A percentile compares a stretch with the other conserved stretches of the same genome.
These are phyloP conservation scores for Percopsis omiscomaycus DNA, from an alignment of 2,797 vertebrate genomes.

Conservation along the genomic window DNA sequence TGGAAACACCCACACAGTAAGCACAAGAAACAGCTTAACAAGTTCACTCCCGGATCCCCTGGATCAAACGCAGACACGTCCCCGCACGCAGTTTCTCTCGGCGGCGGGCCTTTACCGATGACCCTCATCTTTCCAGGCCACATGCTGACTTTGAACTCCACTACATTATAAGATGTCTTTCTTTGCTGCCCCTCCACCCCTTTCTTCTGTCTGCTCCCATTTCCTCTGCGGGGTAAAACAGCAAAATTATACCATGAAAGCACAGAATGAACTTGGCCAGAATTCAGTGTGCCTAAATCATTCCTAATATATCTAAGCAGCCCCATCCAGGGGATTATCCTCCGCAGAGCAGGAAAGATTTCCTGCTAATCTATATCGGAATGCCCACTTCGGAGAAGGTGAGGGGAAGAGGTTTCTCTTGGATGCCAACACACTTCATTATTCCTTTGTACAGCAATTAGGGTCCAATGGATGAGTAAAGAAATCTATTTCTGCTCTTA, in stretches of 20 bases:
- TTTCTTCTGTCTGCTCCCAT: constrained; percentile 51
- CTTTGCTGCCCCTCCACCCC: constrained; percentile 9
- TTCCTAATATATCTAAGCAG: constrained; percentile 62
- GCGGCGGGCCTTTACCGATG: constrained; percentile 42
- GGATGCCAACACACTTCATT: constrained; percentile 54
- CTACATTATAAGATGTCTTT: constrained; percentile 36
- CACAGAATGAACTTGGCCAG: constrained; percentile 61
- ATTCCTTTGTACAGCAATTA: constrained; percentile 63
- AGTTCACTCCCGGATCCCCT: constrained; percentile 50
- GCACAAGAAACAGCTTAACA: constrained; percentile 42
- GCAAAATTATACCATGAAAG: constrained; percentile 68
- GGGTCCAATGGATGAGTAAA: constrained; percentile 28
- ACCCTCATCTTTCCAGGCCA: constrained; percentile 60
- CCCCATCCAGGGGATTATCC: constrained; percentile 75
- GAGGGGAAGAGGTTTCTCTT: constrained; percentile 68
- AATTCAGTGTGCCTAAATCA: constrained; percentile 71
- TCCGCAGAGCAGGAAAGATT: constrained; percentile 78
- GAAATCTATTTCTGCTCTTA: constrained; percentile 34
- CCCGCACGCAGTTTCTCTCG: constrained; percentile 28
- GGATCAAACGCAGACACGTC: constrained; percentile 21
- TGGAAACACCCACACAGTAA: constrained; percentile 59
- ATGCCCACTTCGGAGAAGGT: constrained; percentile 74
- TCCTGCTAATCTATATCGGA: constrained; percentile 78
- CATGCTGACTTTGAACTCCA: constrained; percentile 67
- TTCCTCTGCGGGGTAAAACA: constrained; percentile 53